Evolutionary conservation across 2,888 invertebrate species (phyloP).

Genomic region (Sesamia inferens): DNA sequence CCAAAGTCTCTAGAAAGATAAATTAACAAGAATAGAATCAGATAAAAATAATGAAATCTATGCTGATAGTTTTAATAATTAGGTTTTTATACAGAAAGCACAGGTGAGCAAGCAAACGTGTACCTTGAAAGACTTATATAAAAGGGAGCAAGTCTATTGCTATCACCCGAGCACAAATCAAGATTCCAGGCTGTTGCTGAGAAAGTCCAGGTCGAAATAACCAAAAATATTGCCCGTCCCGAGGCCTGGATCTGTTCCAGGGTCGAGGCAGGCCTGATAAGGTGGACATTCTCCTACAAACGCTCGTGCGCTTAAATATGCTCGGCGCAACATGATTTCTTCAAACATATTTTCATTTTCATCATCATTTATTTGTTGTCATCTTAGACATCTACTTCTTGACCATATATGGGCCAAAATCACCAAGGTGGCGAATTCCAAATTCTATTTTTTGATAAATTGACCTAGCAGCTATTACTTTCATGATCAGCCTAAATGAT

Average conservation of each 20-base stretch:
- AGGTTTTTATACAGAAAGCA: not conserved
- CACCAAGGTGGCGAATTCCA: too few relatives aligned
- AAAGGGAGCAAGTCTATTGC: not conserved
- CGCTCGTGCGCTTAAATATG: too few relatives aligned
- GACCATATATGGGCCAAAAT: too few relatives aligned
- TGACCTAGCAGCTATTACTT: too few relatives aligned
- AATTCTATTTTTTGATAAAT: too few relatives aligned
- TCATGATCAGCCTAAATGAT: too few relatives aligned
- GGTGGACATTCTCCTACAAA: not conserved
- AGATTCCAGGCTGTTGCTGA: not conserved
- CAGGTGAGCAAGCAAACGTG: not conserved
- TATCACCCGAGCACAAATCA: not conserved
- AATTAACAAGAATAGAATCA: not conserved
- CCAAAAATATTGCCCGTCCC: not conserved
- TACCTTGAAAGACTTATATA: not conserved
- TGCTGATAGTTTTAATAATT: not conserved
- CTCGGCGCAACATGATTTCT: too few relatives aligned
- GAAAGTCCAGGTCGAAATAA: not conserved
- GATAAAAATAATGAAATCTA: not conserved
- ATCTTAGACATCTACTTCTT: too few relatives aligned
- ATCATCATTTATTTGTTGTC: too few relatives aligned
- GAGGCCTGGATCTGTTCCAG: too few relatives aligned
- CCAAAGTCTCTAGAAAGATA: constrained; percentile 33
- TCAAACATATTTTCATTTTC: too few relatives aligned
- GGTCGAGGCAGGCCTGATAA: not conserved